Evolutionary conservation across 1,140 invertebrate genomes (phyloP).

Genomic region (Piezodorus guildinii): DNA sequence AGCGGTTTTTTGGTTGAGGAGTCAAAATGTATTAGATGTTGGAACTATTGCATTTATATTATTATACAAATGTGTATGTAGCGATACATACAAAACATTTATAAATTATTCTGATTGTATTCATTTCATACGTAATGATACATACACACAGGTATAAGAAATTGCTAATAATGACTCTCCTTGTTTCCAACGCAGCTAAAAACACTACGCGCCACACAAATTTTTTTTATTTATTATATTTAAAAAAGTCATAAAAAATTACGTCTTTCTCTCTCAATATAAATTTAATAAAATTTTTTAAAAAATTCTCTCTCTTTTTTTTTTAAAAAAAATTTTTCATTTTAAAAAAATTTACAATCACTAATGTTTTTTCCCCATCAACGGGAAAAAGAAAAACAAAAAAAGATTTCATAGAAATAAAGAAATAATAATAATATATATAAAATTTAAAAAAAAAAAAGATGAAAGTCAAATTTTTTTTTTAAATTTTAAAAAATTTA

Average conservation of each 20-base stretch:
- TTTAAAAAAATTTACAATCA: constrained; percentile 13
- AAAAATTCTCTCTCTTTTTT: constrained; percentile 24
- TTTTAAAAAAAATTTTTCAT: constrained; percentile 9
- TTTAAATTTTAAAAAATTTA: constrained; percentile 22
- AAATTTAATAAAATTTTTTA: constrained; percentile 24
- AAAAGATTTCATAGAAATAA: constrained; percentile 7
- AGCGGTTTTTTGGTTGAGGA: constrained; percentile 8
- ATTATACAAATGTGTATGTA: neutral
- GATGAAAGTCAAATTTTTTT: constrained; percentile 17
- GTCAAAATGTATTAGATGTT: constrained; percentile 12
- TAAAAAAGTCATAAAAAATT: constrained; percentile 24
- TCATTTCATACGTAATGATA: too few relatives aligned
- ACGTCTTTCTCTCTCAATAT: constrained; percentile 24
- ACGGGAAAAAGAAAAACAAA: constrained; percentile 2
- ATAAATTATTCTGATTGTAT: too few relatives aligned
- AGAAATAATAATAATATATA: constrained; percentile 11
- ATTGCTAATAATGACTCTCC: constrained; percentile 25
- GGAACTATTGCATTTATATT: constrained; percentile 15
- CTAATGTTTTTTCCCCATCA: constrained; percentile 3
- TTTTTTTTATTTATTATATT: constrained; percentile 23
- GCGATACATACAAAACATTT: neutral
- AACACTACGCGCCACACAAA: constrained; percentile 28
- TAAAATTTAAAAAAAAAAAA: constrained; percentile 2
- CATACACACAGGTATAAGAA: too few relatives aligned
- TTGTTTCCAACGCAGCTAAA: constrained; percentile 27